These are phyloP conservation scores for Tetraneura akinire DNA, from an alignment of 1,140 invertebrate species.

Conservation along the genomic window DNA sequence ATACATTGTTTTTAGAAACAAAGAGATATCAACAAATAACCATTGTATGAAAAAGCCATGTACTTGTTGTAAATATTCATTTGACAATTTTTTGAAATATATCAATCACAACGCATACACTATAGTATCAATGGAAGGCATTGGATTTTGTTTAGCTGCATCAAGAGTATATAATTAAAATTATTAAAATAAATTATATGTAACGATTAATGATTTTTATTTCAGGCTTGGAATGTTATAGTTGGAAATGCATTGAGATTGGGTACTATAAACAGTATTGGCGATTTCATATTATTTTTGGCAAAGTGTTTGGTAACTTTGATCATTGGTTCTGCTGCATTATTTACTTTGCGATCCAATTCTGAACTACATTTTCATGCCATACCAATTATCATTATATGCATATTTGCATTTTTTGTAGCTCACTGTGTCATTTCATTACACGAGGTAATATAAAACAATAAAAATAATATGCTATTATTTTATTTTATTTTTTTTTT, in stretches of 20 bases:
- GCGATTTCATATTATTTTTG: constrained; percentile 91
- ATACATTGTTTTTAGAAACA: not conserved
- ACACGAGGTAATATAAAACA: constrained; percentile 74
- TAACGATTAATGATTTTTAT: constrained; percentile 50
- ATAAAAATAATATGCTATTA: not conserved
- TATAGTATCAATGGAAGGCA: constrained; percentile 82
- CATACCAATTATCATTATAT: constrained; percentile 82
- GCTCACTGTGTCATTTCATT: constrained; percentile 90
- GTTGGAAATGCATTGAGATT: constrained; percentile 83
- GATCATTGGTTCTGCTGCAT: constrained; percentile 71
- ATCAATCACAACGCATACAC: constrained; percentile 93
- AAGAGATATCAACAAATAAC: not conserved
- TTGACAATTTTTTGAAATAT: constrained; percentile 88
- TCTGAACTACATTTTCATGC: constrained; percentile 77
- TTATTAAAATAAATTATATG: no score
- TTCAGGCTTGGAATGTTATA: constrained; percentile 81
- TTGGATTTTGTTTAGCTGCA: constrained; percentile 79
- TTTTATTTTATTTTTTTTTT: no score
- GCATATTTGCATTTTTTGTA: constrained; percentile 88
- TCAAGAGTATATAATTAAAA: constrained; percentile 66
- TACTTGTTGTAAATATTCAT: constrained; percentile 84
- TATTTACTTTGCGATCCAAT: constrained; percentile 75
- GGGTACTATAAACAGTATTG: constrained; percentile 88
- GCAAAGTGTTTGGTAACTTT: constrained; percentile 88
- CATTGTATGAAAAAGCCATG: constrained; percentile 69